These are phyloP conservation scores for Hesperia comma DNA, from an alignment of 2,888 invertebrate genomes.

Conservation along the genomic window DNA sequence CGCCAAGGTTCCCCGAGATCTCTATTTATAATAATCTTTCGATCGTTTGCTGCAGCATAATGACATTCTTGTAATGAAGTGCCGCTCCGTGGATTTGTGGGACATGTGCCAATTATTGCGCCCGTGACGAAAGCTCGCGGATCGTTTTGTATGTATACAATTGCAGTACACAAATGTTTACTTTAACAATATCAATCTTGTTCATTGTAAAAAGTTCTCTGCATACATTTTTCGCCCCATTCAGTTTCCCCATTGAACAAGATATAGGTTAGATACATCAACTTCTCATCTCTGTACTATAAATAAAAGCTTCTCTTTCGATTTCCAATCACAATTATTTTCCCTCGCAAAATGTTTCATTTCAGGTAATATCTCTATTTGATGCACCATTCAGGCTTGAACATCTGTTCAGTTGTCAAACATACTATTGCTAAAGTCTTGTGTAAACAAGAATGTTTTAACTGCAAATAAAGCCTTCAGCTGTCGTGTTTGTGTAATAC, in stretches of 20 bases:
- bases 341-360: neutral
- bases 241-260: neutral
- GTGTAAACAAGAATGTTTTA: conserved; percentile 5
- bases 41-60: conserved; percentile 79
- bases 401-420: conserved; percentile 8
- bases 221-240: conserved; percentile 2
- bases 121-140: conserved; percentile 71
- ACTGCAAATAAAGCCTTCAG: neutral
- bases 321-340: neutral
- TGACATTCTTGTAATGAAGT: conserved; percentile 82
- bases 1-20: conserved; percentile 75
- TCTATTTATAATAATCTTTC: conserved; percentile 81
- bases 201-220: conserved; percentile 13
- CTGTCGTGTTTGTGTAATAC: conserved; percentile 7
- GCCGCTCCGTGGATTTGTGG: conserved; percentile 74
- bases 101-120: conserved; percentile 80
- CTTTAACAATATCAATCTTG: conserved; percentile 53
- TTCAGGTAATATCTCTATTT: conserved; percentile 12
- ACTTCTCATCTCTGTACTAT: neutral
- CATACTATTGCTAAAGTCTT: conserved; percentile 7
- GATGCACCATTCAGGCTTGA: conserved; percentile 1
- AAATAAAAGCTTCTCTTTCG: neutral
- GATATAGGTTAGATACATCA: conserved; percentile 6
- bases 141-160: conserved; percentile 74
- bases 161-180: conserved; percentile 58